Evolutionary conservation across 1,140 invertebrate species (phyloP).

Genomic region (Phymastichus coffea): DNA sequence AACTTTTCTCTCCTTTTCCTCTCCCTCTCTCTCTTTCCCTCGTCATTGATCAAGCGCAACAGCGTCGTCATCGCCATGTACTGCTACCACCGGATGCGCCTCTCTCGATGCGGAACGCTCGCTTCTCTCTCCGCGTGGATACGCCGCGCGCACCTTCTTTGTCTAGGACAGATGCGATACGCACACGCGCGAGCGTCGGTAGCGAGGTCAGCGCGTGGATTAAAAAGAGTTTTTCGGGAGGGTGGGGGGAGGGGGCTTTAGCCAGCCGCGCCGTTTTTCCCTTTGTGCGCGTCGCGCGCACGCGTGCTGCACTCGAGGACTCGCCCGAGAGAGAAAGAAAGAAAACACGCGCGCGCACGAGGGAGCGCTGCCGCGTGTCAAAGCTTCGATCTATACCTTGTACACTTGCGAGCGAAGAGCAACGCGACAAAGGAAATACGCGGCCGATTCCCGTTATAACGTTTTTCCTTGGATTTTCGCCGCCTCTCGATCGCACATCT

Average conservation of each 20-base stretch:
- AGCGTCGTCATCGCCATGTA: too few species aligned
- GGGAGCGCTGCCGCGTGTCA: too few species aligned
- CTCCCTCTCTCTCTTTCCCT: not conserved
- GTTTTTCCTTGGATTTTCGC: too few species aligned
- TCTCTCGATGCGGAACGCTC: conserved; percentile 7
- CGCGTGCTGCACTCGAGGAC: conserved; percentile 33
- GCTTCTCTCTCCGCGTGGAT: too few species aligned
- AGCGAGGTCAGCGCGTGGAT: conserved; percentile 14
- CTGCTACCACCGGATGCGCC: not conserved
- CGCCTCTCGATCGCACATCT: too few species aligned
- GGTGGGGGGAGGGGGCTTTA: conserved; percentile 21
- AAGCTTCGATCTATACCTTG: too few species aligned
- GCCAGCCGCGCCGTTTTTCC: conserved; percentile 14
- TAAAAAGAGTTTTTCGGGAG: conserved; percentile 26
- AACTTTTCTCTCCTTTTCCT: not conserved
- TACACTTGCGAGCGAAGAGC: too few species aligned
- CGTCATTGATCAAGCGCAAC: not conserved
- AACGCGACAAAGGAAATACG: too few species aligned
- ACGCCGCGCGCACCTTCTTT: conserved; percentile 22
- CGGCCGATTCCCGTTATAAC: too few species aligned
- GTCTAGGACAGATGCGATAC: conserved; percentile 23
- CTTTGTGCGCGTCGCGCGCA: conserved; percentile 16
- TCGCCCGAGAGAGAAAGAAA: too few species aligned
- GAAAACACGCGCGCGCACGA: too few species aligned
- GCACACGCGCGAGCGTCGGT: not conserved